A percentile compares a stretch with the other conserved stretches of the same genome.
Evolutionary conservation across 2,797 vertebrate species (phyloP).

Genomic region (Kryptolebias ocellatus): DNA sequence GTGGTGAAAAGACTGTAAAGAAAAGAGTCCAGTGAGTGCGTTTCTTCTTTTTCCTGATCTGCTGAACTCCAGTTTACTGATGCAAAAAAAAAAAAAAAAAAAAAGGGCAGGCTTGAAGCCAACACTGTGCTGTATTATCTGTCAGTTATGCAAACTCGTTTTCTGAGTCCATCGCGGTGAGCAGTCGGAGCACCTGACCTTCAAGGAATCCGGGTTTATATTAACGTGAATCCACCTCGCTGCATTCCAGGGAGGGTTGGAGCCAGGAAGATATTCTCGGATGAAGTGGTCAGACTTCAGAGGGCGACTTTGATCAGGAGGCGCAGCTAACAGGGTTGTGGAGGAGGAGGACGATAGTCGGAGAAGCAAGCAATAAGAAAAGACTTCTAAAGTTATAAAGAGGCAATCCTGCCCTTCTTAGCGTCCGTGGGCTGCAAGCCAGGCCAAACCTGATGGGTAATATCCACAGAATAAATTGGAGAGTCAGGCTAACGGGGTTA

Average conservation of each 20-base stretch:
- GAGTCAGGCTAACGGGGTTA: constrained; percentile 13
- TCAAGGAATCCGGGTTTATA: constrained; percentile 54
- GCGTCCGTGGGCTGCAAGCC: constrained; percentile 20
- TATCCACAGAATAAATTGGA: constrained; percentile 13
- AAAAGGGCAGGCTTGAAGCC: constrained; percentile 12
- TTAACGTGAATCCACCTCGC: constrained; percentile 55
- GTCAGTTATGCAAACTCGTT: constrained; percentile 42
- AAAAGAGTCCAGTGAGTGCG: constrained; percentile 9
- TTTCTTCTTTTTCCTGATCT: constrained; percentile 39
- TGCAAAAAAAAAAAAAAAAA: constrained; percentile 3
- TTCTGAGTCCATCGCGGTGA: constrained; percentile 41
- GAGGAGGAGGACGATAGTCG: constrained; percentile 33
- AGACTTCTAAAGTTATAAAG: constrained; percentile 59
- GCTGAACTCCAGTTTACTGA: constrained; percentile 19
- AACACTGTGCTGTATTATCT: constrained; percentile 26
- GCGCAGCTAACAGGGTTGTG: constrained; percentile 58
- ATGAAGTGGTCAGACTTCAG: constrained; percentile 58
- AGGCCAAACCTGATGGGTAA: constrained; percentile 15
- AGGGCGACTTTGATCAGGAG: constrained; percentile 75
- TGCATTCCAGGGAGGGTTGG: constrained; percentile 44
- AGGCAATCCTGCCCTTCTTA: constrained; percentile 23
- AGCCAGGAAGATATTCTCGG: constrained; percentile 52
- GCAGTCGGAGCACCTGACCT: constrained; percentile 41
- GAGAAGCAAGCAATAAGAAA: constrained; percentile 40
- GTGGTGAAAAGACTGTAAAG: constrained; percentile 19